phyloP scores from a whole-genome alignment of 2,888 invertebrate genomes.

The Tetranychus piercei region DNA sequence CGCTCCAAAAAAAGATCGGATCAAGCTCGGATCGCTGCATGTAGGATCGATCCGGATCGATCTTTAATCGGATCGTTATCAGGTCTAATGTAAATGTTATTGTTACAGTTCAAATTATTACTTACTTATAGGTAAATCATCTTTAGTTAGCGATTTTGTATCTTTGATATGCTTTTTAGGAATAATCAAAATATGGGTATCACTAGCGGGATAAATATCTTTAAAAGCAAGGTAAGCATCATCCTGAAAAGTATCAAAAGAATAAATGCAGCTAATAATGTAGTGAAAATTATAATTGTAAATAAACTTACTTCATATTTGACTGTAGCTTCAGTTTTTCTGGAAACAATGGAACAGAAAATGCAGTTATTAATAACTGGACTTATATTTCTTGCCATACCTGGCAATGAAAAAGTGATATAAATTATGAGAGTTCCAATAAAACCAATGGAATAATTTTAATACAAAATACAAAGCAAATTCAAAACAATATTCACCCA shows the following conservation, averaged over 20 bases:
- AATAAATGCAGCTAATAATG: background rate
- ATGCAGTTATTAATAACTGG: background rate
- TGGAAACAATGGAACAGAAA: background rate
- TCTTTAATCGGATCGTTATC: no score
- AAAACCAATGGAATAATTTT: no score
- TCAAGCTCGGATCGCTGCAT: no score
- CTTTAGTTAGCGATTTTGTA: slow-evolving; percentile 46
- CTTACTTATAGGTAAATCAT: slow-evolving; percentile 36
- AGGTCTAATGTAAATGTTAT: background rate
- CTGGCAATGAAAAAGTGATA: background rate
- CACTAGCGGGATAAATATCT: slow-evolving; percentile 62
- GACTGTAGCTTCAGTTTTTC: background rate
- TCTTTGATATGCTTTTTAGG: slow-evolving; percentile 57
- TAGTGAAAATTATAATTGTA: background rate
- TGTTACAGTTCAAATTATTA: background rate
- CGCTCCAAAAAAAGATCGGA: no score
- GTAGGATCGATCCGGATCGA: no score
- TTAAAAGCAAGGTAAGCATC: slow-evolving; percentile 57
- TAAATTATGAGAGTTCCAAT: no score
- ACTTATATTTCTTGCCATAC: background rate
- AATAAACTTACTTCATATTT: background rate
- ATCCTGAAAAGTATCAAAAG: slow-evolving; percentile 27
- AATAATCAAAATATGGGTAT: slow-evolving; percentile 57
- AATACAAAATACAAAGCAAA: no score
- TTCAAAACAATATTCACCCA: no score